These are phyloP conservation scores for Drosophila meridiana DNA, from an alignment of 2,888 invertebrate species.

Conservation along the genomic window DNA sequence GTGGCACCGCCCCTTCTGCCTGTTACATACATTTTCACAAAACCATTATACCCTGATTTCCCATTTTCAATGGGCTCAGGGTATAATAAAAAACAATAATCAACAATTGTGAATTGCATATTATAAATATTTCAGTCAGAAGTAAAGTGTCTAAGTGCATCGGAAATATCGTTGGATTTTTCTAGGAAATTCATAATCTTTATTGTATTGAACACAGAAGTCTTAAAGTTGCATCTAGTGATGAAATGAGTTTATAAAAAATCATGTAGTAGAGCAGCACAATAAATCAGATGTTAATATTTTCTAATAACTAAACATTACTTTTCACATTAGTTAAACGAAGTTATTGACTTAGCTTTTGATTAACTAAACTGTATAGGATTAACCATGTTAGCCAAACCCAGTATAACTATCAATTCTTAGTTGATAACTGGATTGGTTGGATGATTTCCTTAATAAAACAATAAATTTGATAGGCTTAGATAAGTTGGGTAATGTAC, in stretches of 20 bases:
- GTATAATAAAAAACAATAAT: constrained; percentile 2
- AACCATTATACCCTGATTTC: too few relatives aligned
- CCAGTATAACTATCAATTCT: background rate
- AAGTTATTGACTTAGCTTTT: background rate
- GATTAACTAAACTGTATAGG: background rate
- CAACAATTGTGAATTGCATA: background rate
- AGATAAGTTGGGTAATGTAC: background rate
- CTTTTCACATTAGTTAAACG: background rate
- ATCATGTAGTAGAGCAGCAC: background rate
- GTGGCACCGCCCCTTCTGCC: too few relatives aligned
- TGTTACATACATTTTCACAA: too few relatives aligned
- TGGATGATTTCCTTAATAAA: background rate
- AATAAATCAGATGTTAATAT: background rate
- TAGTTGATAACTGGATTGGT: background rate
- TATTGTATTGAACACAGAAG: background rate
- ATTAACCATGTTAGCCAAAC: background rate
- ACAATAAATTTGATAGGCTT: background rate
- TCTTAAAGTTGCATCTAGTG: background rate
- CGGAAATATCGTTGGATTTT: background rate
- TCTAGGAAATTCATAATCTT: background rate
- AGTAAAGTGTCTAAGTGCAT: background rate
- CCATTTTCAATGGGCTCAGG: too few relatives aligned
- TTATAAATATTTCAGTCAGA: background rate
- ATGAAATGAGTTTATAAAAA: background rate
- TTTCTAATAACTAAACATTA: background rate